Evolutionary conservation across 2,797 vertebrate genomes (phyloP).

Genomic region (Melanotaenia pygmaea): DNA sequence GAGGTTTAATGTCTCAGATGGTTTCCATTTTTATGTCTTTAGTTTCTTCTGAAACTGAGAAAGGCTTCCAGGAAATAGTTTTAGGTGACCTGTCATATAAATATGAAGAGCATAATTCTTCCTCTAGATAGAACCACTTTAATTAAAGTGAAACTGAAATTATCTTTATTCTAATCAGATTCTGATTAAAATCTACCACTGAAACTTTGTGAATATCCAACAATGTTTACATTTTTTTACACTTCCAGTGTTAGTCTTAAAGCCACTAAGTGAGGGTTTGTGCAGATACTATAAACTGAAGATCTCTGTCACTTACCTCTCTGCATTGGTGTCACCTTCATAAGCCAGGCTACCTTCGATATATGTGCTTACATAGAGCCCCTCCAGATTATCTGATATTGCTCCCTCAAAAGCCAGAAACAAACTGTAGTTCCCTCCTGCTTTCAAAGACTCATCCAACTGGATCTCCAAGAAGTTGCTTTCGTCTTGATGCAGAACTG

Average conservation of each 20-base stretch:
- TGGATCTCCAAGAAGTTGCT: conserved; percentile 74
- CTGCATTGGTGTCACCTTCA: conserved; percentile 12
- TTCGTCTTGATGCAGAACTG: background rate
- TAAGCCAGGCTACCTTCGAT: background rate
- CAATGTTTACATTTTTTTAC: no score
- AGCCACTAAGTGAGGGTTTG: background rate
- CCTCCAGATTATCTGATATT: conserved; percentile 43
- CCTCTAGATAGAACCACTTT: no score
- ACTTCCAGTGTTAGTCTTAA: no score
- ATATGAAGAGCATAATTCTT: no score
- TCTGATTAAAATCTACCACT: no score
- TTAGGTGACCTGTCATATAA: no score
- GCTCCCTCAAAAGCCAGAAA: conserved; percentile 71
- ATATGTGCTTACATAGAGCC: conserved; percentile 75
- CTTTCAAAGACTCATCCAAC: conserved; percentile 16
- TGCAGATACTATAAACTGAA: background rate
- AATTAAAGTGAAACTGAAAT: no score
- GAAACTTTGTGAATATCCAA: no score
- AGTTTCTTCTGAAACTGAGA: background rate
- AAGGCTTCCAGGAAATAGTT: no score
- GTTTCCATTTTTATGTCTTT: background rate
- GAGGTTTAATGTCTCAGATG: background rate
- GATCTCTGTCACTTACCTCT: conserved; percentile 44
- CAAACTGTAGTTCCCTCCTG: conserved; percentile 70
- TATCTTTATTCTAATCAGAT: no score